Conservation (phyloP, 2,888 invertebrate species). For the Proisotoma minuta region DNA sequence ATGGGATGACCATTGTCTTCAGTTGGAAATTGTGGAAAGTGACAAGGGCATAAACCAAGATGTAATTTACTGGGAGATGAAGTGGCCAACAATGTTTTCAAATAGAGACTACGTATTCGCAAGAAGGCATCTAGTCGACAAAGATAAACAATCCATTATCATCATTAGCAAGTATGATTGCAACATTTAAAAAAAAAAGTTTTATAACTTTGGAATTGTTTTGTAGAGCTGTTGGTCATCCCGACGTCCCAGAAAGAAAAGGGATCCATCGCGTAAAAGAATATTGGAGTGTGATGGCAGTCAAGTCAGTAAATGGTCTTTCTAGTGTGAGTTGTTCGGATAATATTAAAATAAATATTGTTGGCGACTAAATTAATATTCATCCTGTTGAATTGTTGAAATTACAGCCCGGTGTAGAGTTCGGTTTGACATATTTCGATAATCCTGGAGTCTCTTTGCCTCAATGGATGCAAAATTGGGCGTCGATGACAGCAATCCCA, state of each 20-base stretch:
- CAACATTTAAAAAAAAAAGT: background rate
- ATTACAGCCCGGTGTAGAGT: conserved; percentile 67
- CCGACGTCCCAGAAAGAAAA: conserved; percentile 62
- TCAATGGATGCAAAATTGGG: conserved; percentile 68
- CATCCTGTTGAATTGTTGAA: no score
- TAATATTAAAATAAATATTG: no score
- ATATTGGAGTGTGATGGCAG: conserved; percentile 83
- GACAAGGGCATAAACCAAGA: conserved; percentile 63
- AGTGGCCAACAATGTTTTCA: conserved; percentile 79
- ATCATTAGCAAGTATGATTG: conserved; percentile 55
- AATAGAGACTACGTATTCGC: conserved; percentile 84
- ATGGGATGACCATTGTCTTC: conserved; percentile 75
- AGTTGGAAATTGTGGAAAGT: conserved; percentile 65
- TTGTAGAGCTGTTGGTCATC: conserved; percentile 57
- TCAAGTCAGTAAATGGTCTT: conserved; percentile 63
- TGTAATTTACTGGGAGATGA: conserved; percentile 81
- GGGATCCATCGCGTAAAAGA: conserved; percentile 69
- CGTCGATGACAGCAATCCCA: conserved; percentile 65
- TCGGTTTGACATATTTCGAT: conserved; percentile 80
- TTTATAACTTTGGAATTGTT: conserved; percentile 5
- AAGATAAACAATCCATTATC: conserved; percentile 58
- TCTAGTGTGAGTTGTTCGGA: no score
- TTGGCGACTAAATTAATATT: no score
- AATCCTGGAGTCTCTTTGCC: conserved; percentile 77
- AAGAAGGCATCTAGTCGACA: conserved; percentile 60